Evolutionary conservation across 1,140 invertebrate species (phyloP).

Genomic region (Orchestia grillus): DNA sequence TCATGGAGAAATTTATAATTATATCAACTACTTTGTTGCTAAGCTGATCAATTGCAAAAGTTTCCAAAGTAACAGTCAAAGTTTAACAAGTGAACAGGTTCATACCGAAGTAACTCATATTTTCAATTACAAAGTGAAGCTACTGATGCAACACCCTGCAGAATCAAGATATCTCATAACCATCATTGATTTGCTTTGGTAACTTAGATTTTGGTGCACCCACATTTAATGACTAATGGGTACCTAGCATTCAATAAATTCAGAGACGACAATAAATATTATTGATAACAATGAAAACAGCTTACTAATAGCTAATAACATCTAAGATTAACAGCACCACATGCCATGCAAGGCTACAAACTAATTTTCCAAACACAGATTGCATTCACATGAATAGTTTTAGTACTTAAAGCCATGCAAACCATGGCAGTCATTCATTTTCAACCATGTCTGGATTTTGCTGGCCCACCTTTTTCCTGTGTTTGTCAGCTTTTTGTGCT

Average conservation of each 20-base stretch:
- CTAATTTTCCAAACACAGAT: neutral
- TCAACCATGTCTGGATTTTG: neutral
- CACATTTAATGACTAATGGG: neutral
- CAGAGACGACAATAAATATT: neutral
- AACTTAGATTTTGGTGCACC: neutral
- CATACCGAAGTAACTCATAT: neutral
- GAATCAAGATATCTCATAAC: neutral
- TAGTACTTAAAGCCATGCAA: neutral
- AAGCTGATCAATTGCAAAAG: neutral
- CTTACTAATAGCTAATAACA: neutral
- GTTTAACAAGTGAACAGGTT: neutral
- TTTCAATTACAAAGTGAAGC: neutral
- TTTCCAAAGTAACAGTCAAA: neutral
- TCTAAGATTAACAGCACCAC: neutral
- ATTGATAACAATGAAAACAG: neutral
- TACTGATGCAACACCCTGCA: neutral
- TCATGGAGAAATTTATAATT: neutral
- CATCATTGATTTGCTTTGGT: neutral
- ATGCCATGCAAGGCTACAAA: neutral
- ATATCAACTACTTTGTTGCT: neutral
- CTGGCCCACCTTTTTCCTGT: slow-evolving; percentile 3
- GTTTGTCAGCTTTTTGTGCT: neutral
- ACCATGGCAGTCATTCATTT: no score
- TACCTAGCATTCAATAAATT: neutral
- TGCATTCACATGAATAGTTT: neutral